phyloP scores from a whole-genome alignment of 2,888 invertebrate species.

The Lingula anatina region DNA sequence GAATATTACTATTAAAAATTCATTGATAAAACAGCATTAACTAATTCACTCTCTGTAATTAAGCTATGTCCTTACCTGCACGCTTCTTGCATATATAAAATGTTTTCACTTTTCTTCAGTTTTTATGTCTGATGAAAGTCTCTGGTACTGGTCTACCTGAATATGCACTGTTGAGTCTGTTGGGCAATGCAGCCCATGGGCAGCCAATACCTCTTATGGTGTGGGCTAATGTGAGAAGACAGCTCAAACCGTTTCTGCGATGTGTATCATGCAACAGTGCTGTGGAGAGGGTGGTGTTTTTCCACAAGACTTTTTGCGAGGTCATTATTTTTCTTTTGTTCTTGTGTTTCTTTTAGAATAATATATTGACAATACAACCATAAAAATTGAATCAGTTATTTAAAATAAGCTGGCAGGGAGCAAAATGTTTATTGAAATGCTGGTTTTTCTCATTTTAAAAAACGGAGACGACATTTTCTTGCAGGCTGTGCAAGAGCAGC shows the following conservation, averaged over 20 bases:
- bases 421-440: too few species aligned
- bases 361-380: too few species aligned
- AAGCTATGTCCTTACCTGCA: too few species aligned
- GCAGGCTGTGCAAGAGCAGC: too few species aligned
- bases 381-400: too few species aligned
- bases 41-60: too few species aligned
- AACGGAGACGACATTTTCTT: too few species aligned
- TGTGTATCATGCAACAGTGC: conserved; percentile 9
- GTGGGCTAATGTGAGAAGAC: conserved; percentile 28
- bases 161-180: conserved; percentile 23
- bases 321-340: conserved; percentile 9
- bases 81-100: too few species aligned
- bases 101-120: conserved; percentile 11
- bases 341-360: not conserved
- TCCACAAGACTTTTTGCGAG: conserved; percentile 22
- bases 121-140: conserved; percentile 23
- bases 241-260: conserved; percentile 28
- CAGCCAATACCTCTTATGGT: conserved; percentile 22
- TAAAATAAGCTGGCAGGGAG: too few species aligned
- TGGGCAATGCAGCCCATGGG: conserved; percentile 23
- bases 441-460: too few species aligned
- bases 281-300: conserved; percentile 22
- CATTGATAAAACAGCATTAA: too few species aligned
- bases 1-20: too few species aligned
- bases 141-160: conserved; percentile 23